Evolutionary conservation across 92 coral and sea anemone genomes (phyloP).

Genomic region (Paragorgia papillata): DNA sequence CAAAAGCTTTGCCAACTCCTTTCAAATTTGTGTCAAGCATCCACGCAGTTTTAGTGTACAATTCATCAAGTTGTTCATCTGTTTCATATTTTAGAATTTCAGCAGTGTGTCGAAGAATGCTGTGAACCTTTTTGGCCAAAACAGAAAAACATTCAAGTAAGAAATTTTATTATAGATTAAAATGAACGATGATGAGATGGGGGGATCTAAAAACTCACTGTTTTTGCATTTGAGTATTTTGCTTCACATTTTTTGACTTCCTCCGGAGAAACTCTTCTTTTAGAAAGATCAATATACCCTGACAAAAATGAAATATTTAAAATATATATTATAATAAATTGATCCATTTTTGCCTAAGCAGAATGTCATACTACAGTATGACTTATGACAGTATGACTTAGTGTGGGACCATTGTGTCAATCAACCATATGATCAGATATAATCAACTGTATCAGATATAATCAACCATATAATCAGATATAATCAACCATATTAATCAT

Average conservation of each 20-base stretch:
- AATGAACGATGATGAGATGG: too few relatives aligned
- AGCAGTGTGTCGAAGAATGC: conserved; percentile 96
- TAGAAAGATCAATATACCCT: conserved; percentile 98
- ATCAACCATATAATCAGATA: too few relatives aligned
- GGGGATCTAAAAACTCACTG: conserved; percentile 67
- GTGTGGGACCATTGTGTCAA: too few relatives aligned
- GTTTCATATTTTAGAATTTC: conserved; percentile 92
- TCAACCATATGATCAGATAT: too few relatives aligned
- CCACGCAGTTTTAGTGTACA: conserved; percentile 95
- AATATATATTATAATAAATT: too few relatives aligned
- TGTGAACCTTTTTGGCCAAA: conserved; percentile 71
- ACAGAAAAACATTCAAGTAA: background rate
- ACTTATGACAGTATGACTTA: too few relatives aligned
- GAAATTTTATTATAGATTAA: too few relatives aligned
- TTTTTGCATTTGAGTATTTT: conserved; percentile 95
- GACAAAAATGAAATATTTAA: too few relatives aligned
- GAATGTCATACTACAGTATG: too few relatives aligned
- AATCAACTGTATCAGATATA: too few relatives aligned
- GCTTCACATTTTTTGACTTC: conserved; percentile 99
- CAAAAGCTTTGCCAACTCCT: conserved; percentile 88
- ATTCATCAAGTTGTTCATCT: conserved; percentile 83
- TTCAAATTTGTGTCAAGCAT: conserved; percentile 85
- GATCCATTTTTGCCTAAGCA: too few relatives aligned
- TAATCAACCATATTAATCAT: too few relatives aligned
- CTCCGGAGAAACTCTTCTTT: conserved; percentile 97